Base-by-base conservation (phyloP, 2,113 vertebrate genomes). In the Neoarius graeffei region DNA sequence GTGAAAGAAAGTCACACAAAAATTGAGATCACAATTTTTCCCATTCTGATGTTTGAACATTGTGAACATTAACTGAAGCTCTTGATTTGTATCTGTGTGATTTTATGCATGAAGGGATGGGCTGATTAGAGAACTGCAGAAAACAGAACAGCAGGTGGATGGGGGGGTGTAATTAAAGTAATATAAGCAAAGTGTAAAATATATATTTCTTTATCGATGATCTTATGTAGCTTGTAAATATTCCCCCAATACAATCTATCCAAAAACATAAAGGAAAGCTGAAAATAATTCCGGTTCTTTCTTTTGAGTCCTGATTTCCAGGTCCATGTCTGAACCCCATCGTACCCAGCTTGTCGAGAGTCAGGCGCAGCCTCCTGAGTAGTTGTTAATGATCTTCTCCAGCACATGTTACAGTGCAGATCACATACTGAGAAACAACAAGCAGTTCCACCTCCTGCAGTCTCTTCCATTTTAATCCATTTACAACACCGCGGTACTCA, bases 401-500 rank as follows among this genome's bases (percentile, higher is more conserved):
- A 76, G 73, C 48, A 76, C 73, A 25, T 76, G 42, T 52, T 76
- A 76, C 42, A 25, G 42, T 50, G 50, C 42, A 50, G 73, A 23
- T 25, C 20, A 25, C 42, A 76, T 10, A 76, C 20, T 13, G 42
- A 52, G 42, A 76, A 50, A 76, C 73, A 76, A 76, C 48, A 76
- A 20, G 42, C 73, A 50, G 19, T 76, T 76, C 48, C 42, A 25
- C 73, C 73, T 76, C 73, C 50, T 67, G 76, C 60, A 79, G 89
- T 85, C 71, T 27, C 89, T 74, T 88, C 23, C 66, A 85, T 86
- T 64, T 86, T 30, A 84, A 89, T 90, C 74, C 86, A 20, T 88
- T 66, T 56, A 59, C 56, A 81, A 7, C n/a, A 54, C n/a, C 9
- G 19, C 79, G 19, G 79, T 48, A 60, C 11, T 20, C 56, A 42